Base-by-base conservation (phyloP, 2,888 invertebrate species). In the Epicampocera succincta region DNA sequence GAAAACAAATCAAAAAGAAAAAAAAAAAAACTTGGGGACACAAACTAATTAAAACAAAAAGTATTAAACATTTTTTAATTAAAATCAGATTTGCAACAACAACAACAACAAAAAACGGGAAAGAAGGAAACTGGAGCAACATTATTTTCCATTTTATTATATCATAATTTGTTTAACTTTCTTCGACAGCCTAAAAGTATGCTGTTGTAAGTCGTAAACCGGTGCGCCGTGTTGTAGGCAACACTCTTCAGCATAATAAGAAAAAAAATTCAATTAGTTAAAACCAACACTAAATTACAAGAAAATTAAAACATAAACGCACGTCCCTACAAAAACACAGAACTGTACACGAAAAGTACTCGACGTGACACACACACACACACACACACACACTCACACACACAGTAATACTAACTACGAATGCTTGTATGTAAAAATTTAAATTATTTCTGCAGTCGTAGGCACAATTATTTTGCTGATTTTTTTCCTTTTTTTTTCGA, bases 201-300 rank as follows among this genome's bases (percentile, higher is more conserved):
- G 78, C 74, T 66, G 44, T 54, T 44, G 58, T 65, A 81, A 56
- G 78, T 63, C 71, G 13, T 69, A 42, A 65, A 82, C 60, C 69
- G 66, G 44, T 75, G 44, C 54, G 46, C 74, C 54, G 56, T 65
- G n/a, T 61, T 66, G 66, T 71, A 78, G 82, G 74, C 82, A 61
- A 72, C 29, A 52, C 12, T 42, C 65, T 66, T 56, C 46, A 75
- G 46, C 44, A 65, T 50, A 69, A 65, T 38, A 65, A 69, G 13
- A 40, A 50, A 54, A 33, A 19, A 69, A 76, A 61, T 76, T 77
- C 74, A 78, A 78, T 74, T 74, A 77, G 81, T 73, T 77, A 71
- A 58, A 72, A 15, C 42, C 82, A 65, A 50, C 74, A 78, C 50
- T 74, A 78, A 76, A 68, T 66, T 61, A 56, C 8, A 60, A 72